A percentile compares a stretch with the other conserved stretches of the same genome.
phyloP scores from a whole-genome alignment of 2,888 invertebrate genomes.

The Nasonia oneida region DNA sequence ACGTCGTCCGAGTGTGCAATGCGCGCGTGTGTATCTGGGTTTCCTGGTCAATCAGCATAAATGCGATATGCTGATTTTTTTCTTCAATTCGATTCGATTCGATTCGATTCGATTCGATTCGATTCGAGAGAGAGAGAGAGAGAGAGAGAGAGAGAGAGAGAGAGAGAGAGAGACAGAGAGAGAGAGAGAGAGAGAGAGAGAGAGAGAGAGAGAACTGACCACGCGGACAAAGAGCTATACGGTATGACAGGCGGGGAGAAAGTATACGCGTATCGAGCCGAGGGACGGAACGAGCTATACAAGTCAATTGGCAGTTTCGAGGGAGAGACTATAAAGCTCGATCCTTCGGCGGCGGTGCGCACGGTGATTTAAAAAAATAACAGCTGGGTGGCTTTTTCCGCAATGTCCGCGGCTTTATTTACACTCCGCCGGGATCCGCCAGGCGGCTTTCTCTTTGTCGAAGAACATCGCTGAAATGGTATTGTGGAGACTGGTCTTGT shows the following conservation, averaged over 20 bases:
- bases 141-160: too few species aligned
- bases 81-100: conserved; percentile 46
- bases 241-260: conserved; percentile 8
- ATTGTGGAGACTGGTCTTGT: too few species aligned
- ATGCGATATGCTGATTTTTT: conserved; percentile 66
- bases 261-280: background rate
- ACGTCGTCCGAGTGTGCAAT: conserved; percentile 71
- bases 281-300: conserved; percentile 67
- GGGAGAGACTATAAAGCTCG: background rate
- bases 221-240: conserved; percentile 25
- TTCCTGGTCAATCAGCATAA: conserved; percentile 73
- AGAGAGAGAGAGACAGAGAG: background rate
- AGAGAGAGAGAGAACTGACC: background rate
- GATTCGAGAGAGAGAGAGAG: too few species aligned
- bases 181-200: too few species aligned
- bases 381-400: background rate
- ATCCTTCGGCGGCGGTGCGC: background rate
- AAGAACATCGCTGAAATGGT: too few species aligned
- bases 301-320: conserved; percentile 66
- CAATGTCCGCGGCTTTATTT: background rate
- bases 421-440: background rate
- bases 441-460: background rate
- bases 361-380: background rate
- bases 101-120: too few species aligned
- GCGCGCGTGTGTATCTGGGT: conserved; percentile 65